Base-by-base conservation (phyloP, 2,113 vertebrate species). In the Narcine bancroftii region DNA sequence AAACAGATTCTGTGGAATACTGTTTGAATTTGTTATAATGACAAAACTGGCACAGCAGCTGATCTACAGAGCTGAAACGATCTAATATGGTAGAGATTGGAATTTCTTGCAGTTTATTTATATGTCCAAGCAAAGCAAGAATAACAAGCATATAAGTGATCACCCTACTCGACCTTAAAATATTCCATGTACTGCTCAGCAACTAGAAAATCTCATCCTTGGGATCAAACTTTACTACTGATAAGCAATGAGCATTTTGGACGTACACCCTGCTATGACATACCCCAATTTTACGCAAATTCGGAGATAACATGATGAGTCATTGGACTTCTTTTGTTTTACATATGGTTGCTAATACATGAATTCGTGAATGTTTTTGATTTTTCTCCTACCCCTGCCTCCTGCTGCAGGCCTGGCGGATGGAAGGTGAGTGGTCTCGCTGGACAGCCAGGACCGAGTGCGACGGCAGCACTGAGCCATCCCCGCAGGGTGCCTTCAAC, bases 401-500 rank as follows among this genome's bases (percentile, higher is more conserved):
- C 15, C 15, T 36, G 36, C 11, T 50, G 11, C 47, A 36, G 69
- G 92, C 92, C 93, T 93, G 94, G 60, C 3, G 87, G 87, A 66
- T 4, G 17, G 6, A 21, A 0, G 9, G 56, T 21, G 56, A 6
- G 4, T 0, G 89, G 94, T 76, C 5, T 53, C 17, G 36, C 81
- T 7, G 92, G 89, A 94, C 1, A 93, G 39, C 50, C 65, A 93
- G 9, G 93, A 71, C 9, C 60, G 93, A 92, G 3, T 92, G 85
- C 0, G 94, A 95, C 21, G 53, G 73, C 0, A 77, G 92, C 7
- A 77, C 93, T 6, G 94, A 93, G n/a, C 93, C 94, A 9, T 96
- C 96, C 60, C 93, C 95, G 47, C 94, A 95, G 2, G 93, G 95
- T 89, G 96, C 96, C 93, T 97, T 98, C 94, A 97, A 95, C 94